phyloP scores from a whole-genome alignment of 2,113 vertebrate species.

The Hemiprocne comata region DNA sequence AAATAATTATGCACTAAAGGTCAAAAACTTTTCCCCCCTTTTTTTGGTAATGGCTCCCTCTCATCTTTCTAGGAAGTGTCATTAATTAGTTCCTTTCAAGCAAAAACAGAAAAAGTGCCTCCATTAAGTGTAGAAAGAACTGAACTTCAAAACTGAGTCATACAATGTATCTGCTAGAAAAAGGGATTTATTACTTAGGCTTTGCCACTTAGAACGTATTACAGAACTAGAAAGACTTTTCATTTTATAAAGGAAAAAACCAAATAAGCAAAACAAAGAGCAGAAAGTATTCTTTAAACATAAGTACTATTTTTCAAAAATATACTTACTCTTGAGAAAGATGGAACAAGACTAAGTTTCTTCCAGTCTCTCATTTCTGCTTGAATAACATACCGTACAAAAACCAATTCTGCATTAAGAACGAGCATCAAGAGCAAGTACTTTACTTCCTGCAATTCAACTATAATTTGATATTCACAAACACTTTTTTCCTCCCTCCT shows the following conservation, averaged over 20 bases:
- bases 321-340: not conserved
- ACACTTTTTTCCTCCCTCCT: not conserved
- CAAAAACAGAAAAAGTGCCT: not conserved
- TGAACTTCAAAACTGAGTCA: not conserved
- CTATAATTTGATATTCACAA: not conserved
- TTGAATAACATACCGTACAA: not conserved
- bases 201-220: not conserved
- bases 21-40: not conserved
- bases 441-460: not conserved
- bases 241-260: not conserved
- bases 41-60: not conserved
- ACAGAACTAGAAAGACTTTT: not conserved
- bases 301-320: not conserved
- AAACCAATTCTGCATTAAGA: not conserved
- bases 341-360: not conserved
- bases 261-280: not conserved
- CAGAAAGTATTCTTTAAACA: not conserved
- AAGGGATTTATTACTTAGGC: not conserved
- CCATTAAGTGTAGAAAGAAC: not conserved
- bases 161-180: not conserved
- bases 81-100: conserved; percentile 21
- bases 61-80: not conserved
- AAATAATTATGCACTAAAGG: conserved; percentile 14
- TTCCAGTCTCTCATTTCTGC: not conserved
- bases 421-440: not conserved